phyloP scores from a whole-genome alignment of 92 coral and sea anemone genomes.

The Heliopora coerulea region DNA sequence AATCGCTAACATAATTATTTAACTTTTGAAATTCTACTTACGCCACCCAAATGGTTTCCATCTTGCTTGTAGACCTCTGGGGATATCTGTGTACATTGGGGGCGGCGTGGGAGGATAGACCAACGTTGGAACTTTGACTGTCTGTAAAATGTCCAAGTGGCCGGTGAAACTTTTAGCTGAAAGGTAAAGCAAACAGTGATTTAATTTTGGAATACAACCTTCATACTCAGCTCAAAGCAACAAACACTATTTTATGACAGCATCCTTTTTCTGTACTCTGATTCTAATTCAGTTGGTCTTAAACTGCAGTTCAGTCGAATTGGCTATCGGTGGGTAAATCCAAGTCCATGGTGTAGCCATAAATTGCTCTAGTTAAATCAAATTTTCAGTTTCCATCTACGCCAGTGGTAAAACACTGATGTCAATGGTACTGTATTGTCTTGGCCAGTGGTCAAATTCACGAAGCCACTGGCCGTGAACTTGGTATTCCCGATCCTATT shows the following conservation, averaged over 20 bases:
- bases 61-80: constrained; percentile 23
- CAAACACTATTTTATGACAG: neutral
- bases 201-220: too few species aligned
- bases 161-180: constrained; percentile 29
- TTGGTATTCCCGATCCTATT: too few species aligned
- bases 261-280: neutral
- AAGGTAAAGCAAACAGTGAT: neutral
- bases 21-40: constrained; percentile 7
- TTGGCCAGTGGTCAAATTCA: too few species aligned
- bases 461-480: too few species aligned
- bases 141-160: constrained; percentile 28
- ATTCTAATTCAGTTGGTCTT: too few species aligned
- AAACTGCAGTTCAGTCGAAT: too few species aligned
- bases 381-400: too few species aligned
- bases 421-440: too few species aligned
- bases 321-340: too few species aligned
- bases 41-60: constrained; percentile 58
- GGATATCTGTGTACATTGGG: constrained; percentile 37
- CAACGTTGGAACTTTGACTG: constrained; percentile 21
- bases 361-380: too few species aligned
- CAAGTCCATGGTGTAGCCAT: too few species aligned
- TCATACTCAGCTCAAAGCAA: neutral
- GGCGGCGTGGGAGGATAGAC: constrained; percentile 19
- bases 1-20: neutral
- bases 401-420: too few species aligned